A percentile compares a stretch with the other conserved stretches of the same genome.
These are phyloP conservation scores for Etia nguti DNA, from an alignment of 2,113 vertebrate genomes.

Conservation along the genomic window DNA sequence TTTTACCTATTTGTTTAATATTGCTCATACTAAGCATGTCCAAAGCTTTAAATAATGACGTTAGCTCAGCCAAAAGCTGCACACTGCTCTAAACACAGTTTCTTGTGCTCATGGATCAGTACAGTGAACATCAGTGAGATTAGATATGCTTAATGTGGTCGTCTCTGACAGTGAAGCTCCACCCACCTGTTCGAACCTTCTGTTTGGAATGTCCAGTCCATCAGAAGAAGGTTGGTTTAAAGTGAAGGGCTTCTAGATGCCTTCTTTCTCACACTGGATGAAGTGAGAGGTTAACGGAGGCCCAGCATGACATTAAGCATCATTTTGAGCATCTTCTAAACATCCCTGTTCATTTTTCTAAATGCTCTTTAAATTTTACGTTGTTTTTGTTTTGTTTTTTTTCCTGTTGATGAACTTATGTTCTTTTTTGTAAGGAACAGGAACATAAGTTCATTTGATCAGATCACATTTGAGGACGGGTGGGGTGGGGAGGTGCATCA, in stretches of 20 bases:
- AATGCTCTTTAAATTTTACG: background rate
- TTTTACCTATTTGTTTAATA: background rate
- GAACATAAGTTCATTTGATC: background rate
- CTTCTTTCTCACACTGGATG: background rate
- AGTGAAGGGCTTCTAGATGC: too few relatives aligned
- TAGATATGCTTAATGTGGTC: background rate
- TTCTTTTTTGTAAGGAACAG: background rate
- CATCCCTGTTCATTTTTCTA: background rate
- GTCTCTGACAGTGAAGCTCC: background rate
- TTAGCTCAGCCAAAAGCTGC: background rate
- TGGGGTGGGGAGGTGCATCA: background rate
- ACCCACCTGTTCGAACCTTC: background rate
- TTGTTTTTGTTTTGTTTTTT: background rate
- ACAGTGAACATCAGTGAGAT: background rate
- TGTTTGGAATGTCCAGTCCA: background rate
- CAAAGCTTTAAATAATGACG: background rate
- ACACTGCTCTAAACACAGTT: background rate
- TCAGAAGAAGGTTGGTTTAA: background rate
- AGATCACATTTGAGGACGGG: background rate
- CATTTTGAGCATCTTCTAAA: background rate
- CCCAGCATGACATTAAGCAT: background rate
- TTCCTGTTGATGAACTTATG: background rate
- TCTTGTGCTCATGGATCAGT: background rate
- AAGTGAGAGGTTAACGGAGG: background rate
- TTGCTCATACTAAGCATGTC: background rate